Conservation (phyloP, 2,888 invertebrate species). For the Drosophila birchii region DNA sequence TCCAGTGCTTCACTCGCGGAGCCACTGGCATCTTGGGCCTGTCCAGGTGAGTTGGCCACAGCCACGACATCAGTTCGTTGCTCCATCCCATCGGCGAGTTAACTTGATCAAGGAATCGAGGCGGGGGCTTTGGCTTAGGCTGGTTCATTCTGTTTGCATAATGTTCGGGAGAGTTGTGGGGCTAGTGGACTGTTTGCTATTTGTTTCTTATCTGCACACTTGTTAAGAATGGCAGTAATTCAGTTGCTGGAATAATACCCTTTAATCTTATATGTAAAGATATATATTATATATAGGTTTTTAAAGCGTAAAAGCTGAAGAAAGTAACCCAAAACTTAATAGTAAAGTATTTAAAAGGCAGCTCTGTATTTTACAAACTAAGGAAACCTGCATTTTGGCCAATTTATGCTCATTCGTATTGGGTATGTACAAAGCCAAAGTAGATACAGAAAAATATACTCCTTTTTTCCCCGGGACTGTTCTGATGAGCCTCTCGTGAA, state of each 20-base stretch:
- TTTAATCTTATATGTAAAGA: background rate
- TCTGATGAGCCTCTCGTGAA: conserved; percentile 16
- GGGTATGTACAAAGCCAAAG: background rate
- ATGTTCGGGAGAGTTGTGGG: conserved; percentile 1
- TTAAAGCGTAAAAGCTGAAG: background rate
- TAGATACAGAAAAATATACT: background rate
- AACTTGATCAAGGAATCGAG: conserved; percentile 13
- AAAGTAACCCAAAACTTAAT: background rate
- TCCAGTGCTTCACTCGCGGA: conserved; percentile 93
- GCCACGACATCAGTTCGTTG: background rate
- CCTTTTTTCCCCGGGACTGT: background rate
- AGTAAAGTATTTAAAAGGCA: too few relatives aligned
- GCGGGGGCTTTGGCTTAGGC: background rate
- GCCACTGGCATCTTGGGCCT: conserved; percentile 94
- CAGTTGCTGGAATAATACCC: background rate
- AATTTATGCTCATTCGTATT: background rate
- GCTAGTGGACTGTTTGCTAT: conserved; percentile 8
- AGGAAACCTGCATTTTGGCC: background rate
- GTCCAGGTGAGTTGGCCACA: conserved; percentile 88
- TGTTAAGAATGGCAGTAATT: background rate
- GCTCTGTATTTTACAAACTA: background rate
- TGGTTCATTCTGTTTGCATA: conserved; percentile 36
- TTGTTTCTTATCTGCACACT: conserved; percentile 16
- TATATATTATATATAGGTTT: background rate
- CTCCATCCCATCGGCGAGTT: background rate